phyloP scores from a whole-genome alignment of 2,888 invertebrate genomes.

The Drosophila mercatorum region DNA sequence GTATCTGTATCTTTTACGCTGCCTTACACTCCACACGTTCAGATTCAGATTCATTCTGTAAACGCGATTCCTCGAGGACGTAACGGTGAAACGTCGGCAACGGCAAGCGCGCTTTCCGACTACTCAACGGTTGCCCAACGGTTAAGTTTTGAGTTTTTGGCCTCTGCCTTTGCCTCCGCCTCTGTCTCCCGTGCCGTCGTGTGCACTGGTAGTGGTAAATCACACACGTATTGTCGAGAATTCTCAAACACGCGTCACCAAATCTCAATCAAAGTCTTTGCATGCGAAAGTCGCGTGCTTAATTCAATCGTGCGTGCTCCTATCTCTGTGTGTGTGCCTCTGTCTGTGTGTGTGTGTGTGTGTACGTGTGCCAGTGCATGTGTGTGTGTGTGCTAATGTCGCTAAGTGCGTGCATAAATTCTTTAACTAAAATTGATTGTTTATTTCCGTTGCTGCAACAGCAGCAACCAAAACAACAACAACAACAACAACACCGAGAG shows the following conservation, averaged over 20 bases:
- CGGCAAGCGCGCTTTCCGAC: conserved; percentile 78
- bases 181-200: conserved; percentile 26
- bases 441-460: conserved; percentile 73
- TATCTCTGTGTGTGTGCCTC: conserved; percentile 7
- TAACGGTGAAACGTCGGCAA: conserved; percentile 83
- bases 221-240: conserved; percentile 26
- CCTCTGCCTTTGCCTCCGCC: conserved; percentile 27
- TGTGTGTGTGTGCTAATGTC: conserved; percentile 48
- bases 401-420: conserved; percentile 70
- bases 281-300: conserved; percentile 65
- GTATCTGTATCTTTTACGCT: conserved; percentile 83
- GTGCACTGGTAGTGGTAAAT: conserved; percentile 39
- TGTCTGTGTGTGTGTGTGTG: conserved; percentile 17
- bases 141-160: conserved; percentile 54
- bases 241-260: conserved; percentile 48
- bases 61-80: conserved; percentile 85
- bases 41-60: conserved; percentile 85
- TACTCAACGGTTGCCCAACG: conserved; percentile 68
- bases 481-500: conserved; percentile 26
- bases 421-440: conserved; percentile 80
- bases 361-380: conserved; percentile 2
- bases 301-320: conserved; percentile 40
- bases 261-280: conserved; percentile 38
- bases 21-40: conserved; percentile 84
- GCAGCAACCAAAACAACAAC: conserved; percentile 38